Evolutionary conservation across 1,140 invertebrate species (phyloP).

Genomic region (Solen grandis): DNA sequence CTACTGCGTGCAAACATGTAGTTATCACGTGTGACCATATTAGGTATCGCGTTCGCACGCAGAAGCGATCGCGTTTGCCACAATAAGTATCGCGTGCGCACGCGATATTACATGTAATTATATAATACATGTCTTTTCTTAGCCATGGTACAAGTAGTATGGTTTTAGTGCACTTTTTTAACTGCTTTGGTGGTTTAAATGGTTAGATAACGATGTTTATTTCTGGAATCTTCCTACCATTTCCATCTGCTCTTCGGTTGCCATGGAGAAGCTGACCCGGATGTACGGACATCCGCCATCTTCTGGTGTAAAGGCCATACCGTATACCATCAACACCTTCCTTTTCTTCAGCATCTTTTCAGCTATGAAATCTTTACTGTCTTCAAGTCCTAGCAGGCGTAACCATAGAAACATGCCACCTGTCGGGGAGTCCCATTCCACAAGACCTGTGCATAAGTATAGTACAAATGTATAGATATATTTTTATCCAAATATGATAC

Average conservation of each 20-base stretch:
- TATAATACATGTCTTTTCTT: too few species aligned
- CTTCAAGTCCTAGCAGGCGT: conserved; percentile 6
- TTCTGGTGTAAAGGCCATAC: conserved; percentile 11
- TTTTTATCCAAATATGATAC: too few species aligned
- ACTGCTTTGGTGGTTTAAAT: too few species aligned
- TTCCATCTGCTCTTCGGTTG: conserved; percentile 33
- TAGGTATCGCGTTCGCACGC: too few species aligned
- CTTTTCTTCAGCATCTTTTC: not conserved
- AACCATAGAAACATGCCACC: conserved; percentile 55
- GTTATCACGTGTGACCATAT: too few species aligned
- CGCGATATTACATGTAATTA: too few species aligned
- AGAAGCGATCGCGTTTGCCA: too few species aligned
- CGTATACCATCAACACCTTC: conserved; percentile 31
- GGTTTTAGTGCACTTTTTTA: too few species aligned
- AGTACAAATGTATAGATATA: not conserved
- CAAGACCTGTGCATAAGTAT: conserved; percentile 13
- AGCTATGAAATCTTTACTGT: not conserved
- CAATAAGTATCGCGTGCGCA: too few species aligned
- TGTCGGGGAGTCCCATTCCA: conserved; percentile 32
- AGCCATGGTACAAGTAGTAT: too few species aligned
- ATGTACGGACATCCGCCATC: not conserved
- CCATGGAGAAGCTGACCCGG: conserved; percentile 26
- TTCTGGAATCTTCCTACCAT: conserved; percentile 34
- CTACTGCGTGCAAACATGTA: too few species aligned
- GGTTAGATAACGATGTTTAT: too few species aligned